Percentiles rank a stretch among this genome's conserved stretches.
phyloP scores from a whole-genome alignment of 2,113 vertebrate species.

The Neoarius graeffei region DNA sequence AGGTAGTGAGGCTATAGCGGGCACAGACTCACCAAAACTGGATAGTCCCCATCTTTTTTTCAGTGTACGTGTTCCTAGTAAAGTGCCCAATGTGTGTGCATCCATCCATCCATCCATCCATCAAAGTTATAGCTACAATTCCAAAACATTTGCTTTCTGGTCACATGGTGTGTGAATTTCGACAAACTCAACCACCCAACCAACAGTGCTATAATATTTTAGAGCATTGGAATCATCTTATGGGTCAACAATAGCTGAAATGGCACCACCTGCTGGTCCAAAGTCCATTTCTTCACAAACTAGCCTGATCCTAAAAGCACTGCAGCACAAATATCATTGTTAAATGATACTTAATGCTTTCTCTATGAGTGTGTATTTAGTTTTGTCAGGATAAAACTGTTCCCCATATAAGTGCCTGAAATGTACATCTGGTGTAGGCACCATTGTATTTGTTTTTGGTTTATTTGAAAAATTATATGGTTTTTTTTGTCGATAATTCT shows the following conservation, averaged over 20 bases:
- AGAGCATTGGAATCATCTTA: not conserved
- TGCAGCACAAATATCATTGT: not conserved
- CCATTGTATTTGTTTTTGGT: not conserved
- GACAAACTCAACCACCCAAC: not conserved
- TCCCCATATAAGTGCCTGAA: not conserved
- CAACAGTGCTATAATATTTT: not conserved
- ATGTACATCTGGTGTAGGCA: not conserved
- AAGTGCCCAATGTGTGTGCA: not conserved
- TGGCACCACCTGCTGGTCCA: slow-evolving; percentile 29
- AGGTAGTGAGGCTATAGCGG: not conserved
- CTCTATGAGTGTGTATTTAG: not conserved
- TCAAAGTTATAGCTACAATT: not conserved
- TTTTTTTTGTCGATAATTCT: not conserved
- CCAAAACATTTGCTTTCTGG: not conserved
- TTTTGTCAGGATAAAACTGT: not conserved
- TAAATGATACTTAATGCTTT: not conserved
- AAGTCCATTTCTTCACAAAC: not conserved
- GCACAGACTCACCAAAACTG: not conserved
- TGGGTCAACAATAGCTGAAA: not conserved
- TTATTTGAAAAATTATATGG: not conserved
- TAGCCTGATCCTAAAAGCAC: not conserved
- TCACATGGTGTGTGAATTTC: not conserved
- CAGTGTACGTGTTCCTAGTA: not conserved
- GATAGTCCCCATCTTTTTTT: not conserved
- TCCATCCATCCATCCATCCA: not conserved